Evolutionary conservation across 2,888 invertebrate species (phyloP).

Genomic region (Stomorhina lunata): DNA sequence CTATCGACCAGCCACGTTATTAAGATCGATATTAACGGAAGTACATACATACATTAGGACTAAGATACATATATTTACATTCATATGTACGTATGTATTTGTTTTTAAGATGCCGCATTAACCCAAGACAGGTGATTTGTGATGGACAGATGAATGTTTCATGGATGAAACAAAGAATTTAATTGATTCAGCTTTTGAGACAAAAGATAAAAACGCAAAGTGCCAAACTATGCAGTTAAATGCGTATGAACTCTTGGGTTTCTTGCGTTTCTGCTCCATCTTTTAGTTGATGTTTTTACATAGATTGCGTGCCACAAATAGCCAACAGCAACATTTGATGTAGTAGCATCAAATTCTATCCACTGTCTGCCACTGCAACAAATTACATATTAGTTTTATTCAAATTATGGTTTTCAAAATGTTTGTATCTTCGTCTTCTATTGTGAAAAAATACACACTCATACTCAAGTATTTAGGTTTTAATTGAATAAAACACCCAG

Average conservation of each 20-base stretch:
- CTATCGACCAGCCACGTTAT: slow-evolving; percentile 1
- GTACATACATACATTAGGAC: slow-evolving; percentile 16
- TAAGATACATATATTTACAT: too few species aligned
- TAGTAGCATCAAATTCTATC: not conserved
- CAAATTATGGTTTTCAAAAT: slow-evolving; percentile 41
- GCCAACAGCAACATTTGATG: not conserved
- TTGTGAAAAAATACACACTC: too few species aligned
- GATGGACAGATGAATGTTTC: slow-evolving; percentile 60
- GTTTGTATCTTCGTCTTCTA: not conserved
- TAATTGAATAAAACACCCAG: not conserved
- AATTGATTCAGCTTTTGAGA: slow-evolving; percentile 26
- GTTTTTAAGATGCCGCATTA: slow-evolving; percentile 32
- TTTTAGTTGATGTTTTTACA: not conserved
- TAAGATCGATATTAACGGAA: slow-evolving; percentile 41
- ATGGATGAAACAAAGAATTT: slow-evolving; percentile 20
- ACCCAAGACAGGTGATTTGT: slow-evolving; percentile 58
- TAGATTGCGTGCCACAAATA: slow-evolving; percentile 56
- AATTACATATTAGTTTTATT: slow-evolving; percentile 28
- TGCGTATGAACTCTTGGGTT: slow-evolving; percentile 10
- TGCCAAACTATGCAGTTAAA: slow-evolving; percentile 16
- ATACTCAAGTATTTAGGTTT: not conserved
- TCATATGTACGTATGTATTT: too few species aligned
- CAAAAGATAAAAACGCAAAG: not conserved
- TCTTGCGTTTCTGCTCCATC: not conserved
- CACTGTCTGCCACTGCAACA: not conserved